Base-by-base conservation (phyloP, 2,797 vertebrate species). In the Phoxinus dragarum region DNA sequence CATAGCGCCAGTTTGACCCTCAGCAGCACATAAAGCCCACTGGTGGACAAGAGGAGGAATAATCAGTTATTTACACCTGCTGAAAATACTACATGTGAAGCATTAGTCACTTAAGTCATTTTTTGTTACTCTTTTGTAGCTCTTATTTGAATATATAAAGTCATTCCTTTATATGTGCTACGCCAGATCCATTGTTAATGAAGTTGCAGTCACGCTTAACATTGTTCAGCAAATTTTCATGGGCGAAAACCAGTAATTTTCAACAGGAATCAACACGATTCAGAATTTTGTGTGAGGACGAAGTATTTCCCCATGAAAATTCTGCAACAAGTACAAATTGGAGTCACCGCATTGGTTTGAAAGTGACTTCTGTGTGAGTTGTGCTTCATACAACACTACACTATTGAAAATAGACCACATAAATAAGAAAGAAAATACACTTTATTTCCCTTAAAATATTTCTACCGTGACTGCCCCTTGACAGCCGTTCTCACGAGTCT, bases 21-120 rank as follows among this genome's bases (percentile, higher is more conserved):
- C 68, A 97, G 31, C 82, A 98, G 94, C 90, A 98, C 96, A 0
- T 92, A 95, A 73, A 98, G 95, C 69, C 97, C 97, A 0, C 97
- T 98, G 94, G 74, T 14, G 73, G 21, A 42, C 1, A 52, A 75
- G n/a, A 78, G 7, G 56, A n/a, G n/a, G 12, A 42, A 68, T 73
- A 68, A 66, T 52, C 3, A 7, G 38, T 75, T 56, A 67, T 54
- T 27, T 16, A 84, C 36, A 56, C 6, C 23, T 27, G 49, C 27
- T 40, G 47, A 54, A 9, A 59, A 54, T 11, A 38, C 3, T 21
- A 47, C 19, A 71, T 64, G 23, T 47, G 23, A 72, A 44, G 12
- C 12, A 5, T 16, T 76, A 5, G 17, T 21, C 27, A 16, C 36
- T 52, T 21, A 75, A 3, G 23, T 68, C 14, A 34, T 17, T 36